Evolutionary conservation across 2,113 vertebrate genomes (phyloP).

Genomic region (Cathartes aura): DNA sequence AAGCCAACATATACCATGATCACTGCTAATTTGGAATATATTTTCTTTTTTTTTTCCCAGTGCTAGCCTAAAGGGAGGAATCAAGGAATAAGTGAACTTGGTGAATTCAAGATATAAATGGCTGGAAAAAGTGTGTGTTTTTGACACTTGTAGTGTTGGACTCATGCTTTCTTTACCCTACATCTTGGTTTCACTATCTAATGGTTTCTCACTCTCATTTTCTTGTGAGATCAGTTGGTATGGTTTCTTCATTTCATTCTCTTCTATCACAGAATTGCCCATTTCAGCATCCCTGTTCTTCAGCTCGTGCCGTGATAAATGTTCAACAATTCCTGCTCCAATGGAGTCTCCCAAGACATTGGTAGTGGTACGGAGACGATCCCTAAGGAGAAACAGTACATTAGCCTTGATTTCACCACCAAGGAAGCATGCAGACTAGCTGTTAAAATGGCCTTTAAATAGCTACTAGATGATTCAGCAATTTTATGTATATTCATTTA

Average conservation of each 20-base stretch:
- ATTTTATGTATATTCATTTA: background rate
- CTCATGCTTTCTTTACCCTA: conserved; percentile 63
- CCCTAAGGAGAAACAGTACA: conserved; percentile 70
- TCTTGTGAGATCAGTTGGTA: conserved; percentile 90
- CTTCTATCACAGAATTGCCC: conserved; percentile 91
- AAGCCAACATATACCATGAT: conserved; percentile 12
- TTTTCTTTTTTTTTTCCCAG: conserved; percentile 53
- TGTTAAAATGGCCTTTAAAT: background rate
- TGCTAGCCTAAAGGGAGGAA: conserved; percentile 37
- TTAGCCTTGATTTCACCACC: background rate
- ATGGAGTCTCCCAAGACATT: conserved; percentile 96
- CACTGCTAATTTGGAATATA: conserved; percentile 34
- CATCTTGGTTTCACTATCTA: conserved; percentile 93
- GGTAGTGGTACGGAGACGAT: conserved; percentile 92
- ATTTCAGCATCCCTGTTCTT: conserved; percentile 83
- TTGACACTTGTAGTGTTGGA: conserved; percentile 2
- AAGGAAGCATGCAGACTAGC: background rate
- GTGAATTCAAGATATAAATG: background rate
- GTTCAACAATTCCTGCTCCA: conserved; percentile 93
- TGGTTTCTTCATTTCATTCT: conserved; percentile 90
- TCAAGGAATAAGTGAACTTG: conserved; percentile 14
- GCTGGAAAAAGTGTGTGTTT: background rate
- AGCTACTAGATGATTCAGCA: background rate
- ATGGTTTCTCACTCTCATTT: conserved; percentile 83
- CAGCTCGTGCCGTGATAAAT: conserved; percentile 91